Base-by-base conservation (phyloP, 2,113 vertebrate genomes). In the Petromus typicus region DNA sequence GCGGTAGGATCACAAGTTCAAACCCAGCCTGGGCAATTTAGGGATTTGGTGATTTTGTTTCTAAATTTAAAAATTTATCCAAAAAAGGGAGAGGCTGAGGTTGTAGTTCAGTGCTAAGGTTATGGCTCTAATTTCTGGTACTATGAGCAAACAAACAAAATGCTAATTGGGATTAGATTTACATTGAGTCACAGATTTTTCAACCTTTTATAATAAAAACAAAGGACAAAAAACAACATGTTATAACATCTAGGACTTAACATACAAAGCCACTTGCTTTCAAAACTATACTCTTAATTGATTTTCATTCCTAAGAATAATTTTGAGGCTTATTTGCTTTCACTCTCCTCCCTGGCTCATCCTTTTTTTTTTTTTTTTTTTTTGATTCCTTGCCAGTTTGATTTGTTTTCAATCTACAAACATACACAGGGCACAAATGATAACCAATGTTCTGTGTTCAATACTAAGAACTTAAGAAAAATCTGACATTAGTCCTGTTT, bases 381-480 rank as follows among this genome's bases (percentile, higher is more conserved):
- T 43, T 79, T 79, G 64, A 92, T 86, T 92, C 61, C 30, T 83
- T 86, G 32, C 27, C 71, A 89, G 34, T 40, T 45, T 92, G 67
- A 83, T 92, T 78, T 86, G 14, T 88, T 90, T 95, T 61, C 51
- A 94, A 54, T 83, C 34, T 86, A 23, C 48, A 95, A 86, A 76
- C 30, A 88, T 79, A 86, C 25, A 83, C 37, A 48, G 7, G 57
- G 40, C 27, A 91, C 17, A 20, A 25, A 43, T 20, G 25, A 27
- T 45, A 61, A 40, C 30, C 34, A 94, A 83, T 43, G 37, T 20
- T 79, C 18, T 87, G 20, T 63, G 12, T 83, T 89, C 94, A 32
- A 88, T 32, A 17, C n/a, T 87, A 93, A 81, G 48, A 92, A 71
- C 76, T 96, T 73, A 87, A 34, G 66, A 89, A 93, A 96, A 67